Evolutionary conservation across 2,888 invertebrate species (phyloP).

Genomic region (Agrochola lychnidis): DNA sequence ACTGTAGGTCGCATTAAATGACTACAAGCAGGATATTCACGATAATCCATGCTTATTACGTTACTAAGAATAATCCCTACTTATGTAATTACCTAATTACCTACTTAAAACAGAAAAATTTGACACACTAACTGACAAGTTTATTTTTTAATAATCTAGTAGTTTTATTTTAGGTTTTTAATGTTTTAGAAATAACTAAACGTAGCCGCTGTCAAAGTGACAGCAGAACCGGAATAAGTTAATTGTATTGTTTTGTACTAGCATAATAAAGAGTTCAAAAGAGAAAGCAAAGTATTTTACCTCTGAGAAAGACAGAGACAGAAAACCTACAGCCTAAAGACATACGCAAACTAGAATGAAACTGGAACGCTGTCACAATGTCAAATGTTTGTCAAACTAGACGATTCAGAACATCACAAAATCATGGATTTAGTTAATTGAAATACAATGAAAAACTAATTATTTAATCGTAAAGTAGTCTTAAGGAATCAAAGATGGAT

Average conservation of each 20-base stretch:
- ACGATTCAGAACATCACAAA: conserved; percentile 33
- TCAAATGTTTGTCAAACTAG: conserved; percentile 45
- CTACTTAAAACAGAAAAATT: too few relatives aligned
- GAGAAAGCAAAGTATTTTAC: not conserved
- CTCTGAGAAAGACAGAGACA: not conserved
- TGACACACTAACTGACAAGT: conserved; percentile 7
- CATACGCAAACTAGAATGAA: conserved; percentile 16
- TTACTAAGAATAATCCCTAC: not conserved
- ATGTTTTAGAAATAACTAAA: conserved; percentile 19
- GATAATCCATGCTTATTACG: conserved; percentile 10
- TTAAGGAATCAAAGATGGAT: conserved; percentile 72
- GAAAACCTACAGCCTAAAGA: not conserved
- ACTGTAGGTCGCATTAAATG: not conserved
- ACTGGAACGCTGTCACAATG: conserved; percentile 49
- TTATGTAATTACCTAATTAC: not conserved
- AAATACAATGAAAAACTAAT: conserved; percentile 39
- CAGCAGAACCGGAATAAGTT: conserved; percentile 7
- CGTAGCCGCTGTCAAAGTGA: conserved; percentile 32
- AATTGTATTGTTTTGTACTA: not conserved
- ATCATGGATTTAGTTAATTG: conserved; percentile 14
- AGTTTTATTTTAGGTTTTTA: not conserved
- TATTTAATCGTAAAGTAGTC: conserved; percentile 32
- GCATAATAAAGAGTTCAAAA: conserved; percentile 15
- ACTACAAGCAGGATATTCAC: conserved; percentile 12
- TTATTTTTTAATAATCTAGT: not conserved